Base-by-base conservation (phyloP, 23 tunicate species). In the Trididemnum miniatum region DNA sequence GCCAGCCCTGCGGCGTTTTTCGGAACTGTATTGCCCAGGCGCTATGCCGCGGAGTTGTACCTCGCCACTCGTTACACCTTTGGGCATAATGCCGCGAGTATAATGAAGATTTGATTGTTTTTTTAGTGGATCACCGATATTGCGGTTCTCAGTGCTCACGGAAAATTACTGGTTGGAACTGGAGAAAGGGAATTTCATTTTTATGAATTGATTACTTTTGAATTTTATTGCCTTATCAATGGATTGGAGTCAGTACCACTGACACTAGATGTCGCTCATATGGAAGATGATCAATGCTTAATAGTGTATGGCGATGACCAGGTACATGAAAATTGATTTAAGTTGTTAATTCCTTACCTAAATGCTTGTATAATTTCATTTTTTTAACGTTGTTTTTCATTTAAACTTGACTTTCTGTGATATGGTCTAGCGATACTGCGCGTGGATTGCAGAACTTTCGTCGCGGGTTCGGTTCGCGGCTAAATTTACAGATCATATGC, bases 211-310 rank as follows among this genome's bases (percentile, higher is more conserved):
- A 59, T 92, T 0, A 85, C 95, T 35, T 86, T 95, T 28, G 98
- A 95, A 64, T 86, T 95, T 66, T 95, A 88, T 51, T 95, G 94
- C 65, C 85, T 91, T 51, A 63, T 95, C 1, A 89, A 89, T 32
- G 95, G 95, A 2, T 39, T 95, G 32, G 98, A 95, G 31, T 80
- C 96, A 39, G 92, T 95, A 24, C 98, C 98, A 20, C 80, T 95
- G 32, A 34, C 84, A 20, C 72, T 95, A 60, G 87, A 83, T 38
- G 80, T 86, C 33, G 71, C 80, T 49, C 78, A 72, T 20, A 81
- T 78, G 27, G 94, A 82, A 22, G 83, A 85, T 5, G 91, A 84
- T 51, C 30, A 72, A 35, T 64, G 83, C 37, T 28, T 95, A 20
- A 85, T 95, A 23, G 73, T 76, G n/a, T 84, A 81, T 35, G 95